These are phyloP conservation scores for Manacus vitellinus DNA, from an alignment of 2,113 vertebrate species.

Conservation along the genomic window DNA sequence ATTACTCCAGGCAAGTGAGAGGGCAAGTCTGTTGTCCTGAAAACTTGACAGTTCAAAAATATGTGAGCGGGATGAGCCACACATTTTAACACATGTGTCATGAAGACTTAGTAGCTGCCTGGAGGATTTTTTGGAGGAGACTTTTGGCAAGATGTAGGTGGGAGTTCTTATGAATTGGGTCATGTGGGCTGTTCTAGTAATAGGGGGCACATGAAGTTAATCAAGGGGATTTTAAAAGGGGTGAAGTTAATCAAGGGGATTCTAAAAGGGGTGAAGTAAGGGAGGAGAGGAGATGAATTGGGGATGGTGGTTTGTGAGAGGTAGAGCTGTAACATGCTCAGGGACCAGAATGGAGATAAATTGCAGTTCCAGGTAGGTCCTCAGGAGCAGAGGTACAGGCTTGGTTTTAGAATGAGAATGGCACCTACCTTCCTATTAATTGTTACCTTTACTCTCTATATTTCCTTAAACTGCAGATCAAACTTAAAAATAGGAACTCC, in stretches of 20 bases:
- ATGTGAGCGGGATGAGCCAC: too few relatives aligned
- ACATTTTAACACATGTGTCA: neutral
- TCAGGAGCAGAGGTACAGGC: neutral
- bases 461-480: neutral
- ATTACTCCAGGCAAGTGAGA: neutral
- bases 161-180: neutral
- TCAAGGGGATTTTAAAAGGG: neutral
- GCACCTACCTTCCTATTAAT: neutral
- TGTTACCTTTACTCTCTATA: neutral
- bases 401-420: neutral
- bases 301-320: neutral
- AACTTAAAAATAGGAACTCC: neutral
- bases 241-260: neutral
- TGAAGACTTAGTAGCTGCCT: neutral
- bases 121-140: neutral
- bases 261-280: neutral
- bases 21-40: neutral
- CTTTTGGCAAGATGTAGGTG: neutral
- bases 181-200: neutral
- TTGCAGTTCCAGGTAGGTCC: neutral
- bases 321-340: neutral
- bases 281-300: neutral
- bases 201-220: neutral
- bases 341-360: accelerated
- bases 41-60: neutral